Evolutionary conservation across 2,797 vertebrate genomes (phyloP), one percentile per base, ranked within the genome.

Genomic region (Leptoclinus maculatus): DNA sequence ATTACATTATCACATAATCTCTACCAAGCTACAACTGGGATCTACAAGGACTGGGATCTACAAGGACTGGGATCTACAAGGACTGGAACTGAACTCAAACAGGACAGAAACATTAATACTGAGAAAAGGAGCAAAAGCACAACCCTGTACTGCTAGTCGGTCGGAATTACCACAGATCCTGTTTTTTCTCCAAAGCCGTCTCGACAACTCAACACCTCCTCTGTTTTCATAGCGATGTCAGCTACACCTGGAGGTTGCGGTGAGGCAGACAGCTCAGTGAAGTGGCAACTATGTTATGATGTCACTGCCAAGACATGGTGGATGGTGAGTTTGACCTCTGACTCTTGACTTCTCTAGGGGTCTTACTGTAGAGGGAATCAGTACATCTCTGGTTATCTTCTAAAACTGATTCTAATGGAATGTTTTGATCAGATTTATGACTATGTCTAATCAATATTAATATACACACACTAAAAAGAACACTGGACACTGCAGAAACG

Each of bases 201-300:
- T 51, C 75, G 77, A 88, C 63, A 49, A 65, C 78, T 86, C 3
- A 23, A 74, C 43, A 4, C 43, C 39, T 74, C 67, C 51, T 25
- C 51, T 14, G 51, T 77, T 74, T 78, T 83, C 78, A 88, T 86
- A 87, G 85, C 82, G 14, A 83, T 73, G 78, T 79, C 66, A 0
- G 79, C 88, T 0, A 67, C 63, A 66, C 21, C 84, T 34, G 83
- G 75, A 83, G 71, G 79, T 27, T 88, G 86, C 32, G 49, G 80
- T 6, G 85, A 90, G 41, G 79, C 92, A 1, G 89, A 95, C 86
- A 91, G 87, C 60, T 88, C 94, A 0, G 96, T 97, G 86, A 97
- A 95, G 85, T 98, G 97, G 97, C 97, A 98, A 89, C 93, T 98
- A 16, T 96, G 97, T 87, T 98, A 97, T 67, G 93, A 97, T 71